A percentile compares a stretch with the other conserved stretches of the same genome.
phyloP scores from a whole-genome alignment of 2,888 invertebrate species.

The Campaea margaritaria region DNA sequence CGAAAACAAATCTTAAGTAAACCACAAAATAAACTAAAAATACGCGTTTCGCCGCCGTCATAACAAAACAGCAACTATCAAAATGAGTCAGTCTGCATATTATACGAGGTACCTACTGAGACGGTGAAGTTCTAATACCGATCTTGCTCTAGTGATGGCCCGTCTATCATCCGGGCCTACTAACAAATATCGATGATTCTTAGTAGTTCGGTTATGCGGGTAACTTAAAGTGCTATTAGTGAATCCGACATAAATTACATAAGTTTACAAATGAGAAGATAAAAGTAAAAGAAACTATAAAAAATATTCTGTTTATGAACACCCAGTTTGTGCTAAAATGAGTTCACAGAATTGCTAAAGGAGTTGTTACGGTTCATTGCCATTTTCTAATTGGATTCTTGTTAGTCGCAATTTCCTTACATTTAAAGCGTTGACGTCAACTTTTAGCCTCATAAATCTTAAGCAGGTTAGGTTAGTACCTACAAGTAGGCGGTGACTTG shows the following conservation, averaged over 20 bases:
- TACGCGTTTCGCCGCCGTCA: neutral
- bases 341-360: conserved; percentile 21
- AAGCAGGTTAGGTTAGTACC: conserved; percentile 22
- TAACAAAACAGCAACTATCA: conserved; percentile 16
- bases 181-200: conserved; percentile 23
- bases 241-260: neutral
- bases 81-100: conserved; percentile 9
- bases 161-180: conserved; percentile 13
- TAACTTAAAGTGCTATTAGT: conserved; percentile 9
- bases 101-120: conserved; percentile 1
- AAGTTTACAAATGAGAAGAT: neutral
- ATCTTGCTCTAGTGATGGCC: conserved; percentile 27
- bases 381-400: conserved; percentile 46
- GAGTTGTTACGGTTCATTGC: conserved; percentile 38
- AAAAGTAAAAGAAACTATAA: neutral
- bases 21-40: neutral
- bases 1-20: neutral
- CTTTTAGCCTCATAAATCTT: conserved; percentile 41
- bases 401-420: conserved; percentile 45
- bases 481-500: conserved; percentile 13
- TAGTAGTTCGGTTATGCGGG: neutral
- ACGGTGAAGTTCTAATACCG: neutral
- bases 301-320: neutral
- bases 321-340: conserved; percentile 11
- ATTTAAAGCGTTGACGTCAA: conserved; percentile 35